Evolutionary conservation across 2,888 invertebrate species (phyloP).

Genomic region (Oxystoma pomonae): DNA sequence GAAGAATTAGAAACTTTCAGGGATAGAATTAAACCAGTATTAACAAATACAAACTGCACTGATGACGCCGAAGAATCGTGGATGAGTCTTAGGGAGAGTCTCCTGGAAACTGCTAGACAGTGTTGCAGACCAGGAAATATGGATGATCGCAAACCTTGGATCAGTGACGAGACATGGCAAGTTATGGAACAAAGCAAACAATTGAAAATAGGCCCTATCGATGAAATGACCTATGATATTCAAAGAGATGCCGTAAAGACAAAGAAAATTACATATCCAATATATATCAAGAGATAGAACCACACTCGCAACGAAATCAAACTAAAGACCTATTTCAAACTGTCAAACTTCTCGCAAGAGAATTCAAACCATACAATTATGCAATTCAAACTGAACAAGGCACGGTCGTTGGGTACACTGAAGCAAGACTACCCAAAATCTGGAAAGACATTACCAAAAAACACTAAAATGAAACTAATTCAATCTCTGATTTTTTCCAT

Average conservation of each 20-base stretch:
- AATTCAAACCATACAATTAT: not conserved
- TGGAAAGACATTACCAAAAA: not conserved
- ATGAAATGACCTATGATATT: not conserved
- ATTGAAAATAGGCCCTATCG: not conserved
- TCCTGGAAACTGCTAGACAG: not conserved
- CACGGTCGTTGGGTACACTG: not conserved
- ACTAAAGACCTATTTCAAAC: not conserved
- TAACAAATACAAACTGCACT: not conserved
- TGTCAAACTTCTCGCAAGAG: no score
- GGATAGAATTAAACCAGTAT: slow-evolving; percentile 1
- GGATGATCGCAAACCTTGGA: slow-evolving; percentile 1
- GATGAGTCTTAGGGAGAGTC: not conserved
- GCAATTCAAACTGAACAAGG: not conserved
- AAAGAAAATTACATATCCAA: slow-evolving; percentile 1
- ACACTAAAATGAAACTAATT: not conserved
- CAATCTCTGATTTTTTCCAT: not conserved
- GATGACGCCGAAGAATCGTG: slow-evolving; percentile 1
- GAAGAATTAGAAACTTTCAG: slow-evolving; percentile 1
- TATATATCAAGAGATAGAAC: no score
- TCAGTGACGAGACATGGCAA: not conserved
- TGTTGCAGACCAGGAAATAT: not conserved
- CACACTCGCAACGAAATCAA: not conserved
- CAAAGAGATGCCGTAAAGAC: slow-evolving; percentile 1
- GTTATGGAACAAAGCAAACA: slow-evolving; percentile 1
- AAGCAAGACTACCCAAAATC: not conserved